Evolutionary conservation across 1,140 invertebrate species (phyloP).

Genomic region (Drosophila albomicans): DNA sequence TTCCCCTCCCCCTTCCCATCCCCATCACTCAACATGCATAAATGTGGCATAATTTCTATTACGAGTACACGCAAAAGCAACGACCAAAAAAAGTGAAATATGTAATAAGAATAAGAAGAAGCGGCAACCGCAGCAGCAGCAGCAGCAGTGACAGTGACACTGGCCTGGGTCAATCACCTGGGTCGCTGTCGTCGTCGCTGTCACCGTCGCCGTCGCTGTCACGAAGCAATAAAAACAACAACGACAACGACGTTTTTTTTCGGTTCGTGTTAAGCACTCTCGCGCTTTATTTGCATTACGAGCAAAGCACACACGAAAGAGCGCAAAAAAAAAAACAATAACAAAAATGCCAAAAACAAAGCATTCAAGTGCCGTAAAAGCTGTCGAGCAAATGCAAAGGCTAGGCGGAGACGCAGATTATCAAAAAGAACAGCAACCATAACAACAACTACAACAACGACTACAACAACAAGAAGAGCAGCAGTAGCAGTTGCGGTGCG

Average conservation of each 20-base stretch:
- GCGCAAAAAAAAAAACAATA: slow-evolving; percentile 8
- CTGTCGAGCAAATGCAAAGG: slow-evolving; percentile 43
- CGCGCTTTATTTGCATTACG: slow-evolving; percentile 67
- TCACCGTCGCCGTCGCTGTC: slow-evolving; percentile 54
- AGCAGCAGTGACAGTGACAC: slow-evolving; percentile 44
- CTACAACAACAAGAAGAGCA: slow-evolving; percentile 26
- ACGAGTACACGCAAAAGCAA: slow-evolving; percentile 7
- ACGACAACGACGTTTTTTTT: slow-evolving; percentile 48
- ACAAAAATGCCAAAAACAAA: slow-evolving; percentile 26
- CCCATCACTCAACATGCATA: background rate
- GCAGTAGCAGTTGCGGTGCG: background rate
- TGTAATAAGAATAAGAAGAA: slow-evolving; percentile 9
- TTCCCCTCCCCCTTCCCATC: no score
- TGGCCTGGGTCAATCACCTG: slow-evolving; percentile 73
- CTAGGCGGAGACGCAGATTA: slow-evolving; percentile 66
- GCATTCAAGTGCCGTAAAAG: slow-evolving; percentile 50
- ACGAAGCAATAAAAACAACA: slow-evolving; percentile 48
- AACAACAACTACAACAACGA: slow-evolving; percentile 16
- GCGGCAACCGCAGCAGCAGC: background rate
- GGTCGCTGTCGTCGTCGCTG: slow-evolving; percentile 60
- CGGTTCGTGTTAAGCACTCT: slow-evolving; percentile 30
- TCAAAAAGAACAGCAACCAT: slow-evolving; percentile 26
- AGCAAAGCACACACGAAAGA: slow-evolving; percentile 27
- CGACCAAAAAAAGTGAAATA: background rate
- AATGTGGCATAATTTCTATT: slow-evolving; percentile 31